These are phyloP conservation scores for Coluber constrictor DNA, from an alignment of 2,797 vertebrate species.

Conservation along the genomic window DNA sequence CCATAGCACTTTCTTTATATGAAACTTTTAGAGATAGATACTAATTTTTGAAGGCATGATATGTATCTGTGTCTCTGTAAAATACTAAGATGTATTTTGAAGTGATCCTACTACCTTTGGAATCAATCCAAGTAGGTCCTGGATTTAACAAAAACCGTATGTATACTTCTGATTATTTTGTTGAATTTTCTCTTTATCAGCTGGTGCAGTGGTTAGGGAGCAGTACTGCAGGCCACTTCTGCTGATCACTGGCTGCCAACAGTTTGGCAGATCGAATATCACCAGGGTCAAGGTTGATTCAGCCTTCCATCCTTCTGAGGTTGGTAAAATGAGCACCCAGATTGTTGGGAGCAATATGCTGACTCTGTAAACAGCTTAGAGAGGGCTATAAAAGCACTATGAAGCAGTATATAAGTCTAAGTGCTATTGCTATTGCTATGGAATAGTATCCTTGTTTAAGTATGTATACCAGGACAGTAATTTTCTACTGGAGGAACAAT, in stretches of 20 bases:
- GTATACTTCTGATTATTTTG: not conserved
- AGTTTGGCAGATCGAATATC: no score
- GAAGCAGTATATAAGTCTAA: no score
- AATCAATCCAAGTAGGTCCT: not conserved
- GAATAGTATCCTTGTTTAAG: not conserved
- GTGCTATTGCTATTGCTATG: no score
- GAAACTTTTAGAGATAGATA: not conserved
- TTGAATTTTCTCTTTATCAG: not conserved
- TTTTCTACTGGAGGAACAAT: not conserved
- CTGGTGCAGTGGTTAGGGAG: not conserved
- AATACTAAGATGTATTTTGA: not conserved
- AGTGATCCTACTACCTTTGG: not conserved
- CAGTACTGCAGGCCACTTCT: no score
- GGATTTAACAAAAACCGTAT: not conserved
- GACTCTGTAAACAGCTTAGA: no score
- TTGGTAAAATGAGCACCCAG: no score
- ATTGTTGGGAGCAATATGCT: no score
- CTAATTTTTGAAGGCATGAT: not conserved
- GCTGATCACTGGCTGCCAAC: no score
- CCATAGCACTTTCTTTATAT: not conserved
- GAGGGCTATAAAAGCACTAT: no score
- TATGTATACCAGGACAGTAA: not conserved
- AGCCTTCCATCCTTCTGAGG: no score
- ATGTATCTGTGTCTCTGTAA: not conserved
- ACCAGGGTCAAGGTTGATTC: no score